These are phyloP conservation scores for Tetranychus piercei DNA, from an alignment of 2,888 invertebrate species.

Conservation along the genomic window DNA sequence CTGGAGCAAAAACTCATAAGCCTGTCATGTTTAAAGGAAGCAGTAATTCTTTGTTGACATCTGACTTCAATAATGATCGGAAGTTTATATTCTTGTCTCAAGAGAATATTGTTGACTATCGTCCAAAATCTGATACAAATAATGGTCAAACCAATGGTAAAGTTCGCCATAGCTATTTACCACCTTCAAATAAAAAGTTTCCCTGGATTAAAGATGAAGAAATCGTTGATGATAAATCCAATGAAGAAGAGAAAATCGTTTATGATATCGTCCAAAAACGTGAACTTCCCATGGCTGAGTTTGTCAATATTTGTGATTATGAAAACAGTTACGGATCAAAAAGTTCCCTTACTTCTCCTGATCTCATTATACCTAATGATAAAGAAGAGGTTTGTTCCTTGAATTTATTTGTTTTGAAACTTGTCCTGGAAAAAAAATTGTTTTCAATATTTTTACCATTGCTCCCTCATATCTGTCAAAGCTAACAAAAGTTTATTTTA, in stretches of 20 bases:
- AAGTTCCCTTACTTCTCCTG: slow-evolving; percentile 10
- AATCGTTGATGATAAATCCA: slow-evolving; percentile 29
- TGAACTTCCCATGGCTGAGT: slow-evolving; percentile 28
- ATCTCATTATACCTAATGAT: slow-evolving; percentile 16
- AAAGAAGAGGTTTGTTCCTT: slow-evolving; percentile 16
- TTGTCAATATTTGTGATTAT: slow-evolving; percentile 23
- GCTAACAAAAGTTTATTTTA: no score
- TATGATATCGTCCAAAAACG: slow-evolving; percentile 27
- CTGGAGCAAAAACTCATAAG: slow-evolving; percentile 34
- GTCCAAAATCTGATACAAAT: slow-evolving; percentile 32
- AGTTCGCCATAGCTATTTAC: slow-evolving; percentile 17
- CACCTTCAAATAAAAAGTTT: slow-evolving; percentile 20
- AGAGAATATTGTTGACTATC: slow-evolving; percentile 69
- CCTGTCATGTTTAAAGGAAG: slow-evolving; percentile 44
- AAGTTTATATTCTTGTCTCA: slow-evolving; percentile 68
- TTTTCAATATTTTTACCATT: slow-evolving; percentile 10
- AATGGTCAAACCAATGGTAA: slow-evolving; percentile 14
- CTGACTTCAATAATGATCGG: slow-evolving; percentile 58
- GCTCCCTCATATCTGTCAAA: no score
- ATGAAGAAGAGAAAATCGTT: slow-evolving; percentile 37
- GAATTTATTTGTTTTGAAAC: background rate
- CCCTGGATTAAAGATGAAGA: slow-evolving; percentile 20
- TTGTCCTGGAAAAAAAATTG: background rate
- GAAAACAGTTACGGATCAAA: background rate
- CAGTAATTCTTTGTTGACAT: slow-evolving; percentile 37